phyloP scores from a whole-genome alignment of 64 coral and sea anemone genomes.

The Porites lutea region DNA sequence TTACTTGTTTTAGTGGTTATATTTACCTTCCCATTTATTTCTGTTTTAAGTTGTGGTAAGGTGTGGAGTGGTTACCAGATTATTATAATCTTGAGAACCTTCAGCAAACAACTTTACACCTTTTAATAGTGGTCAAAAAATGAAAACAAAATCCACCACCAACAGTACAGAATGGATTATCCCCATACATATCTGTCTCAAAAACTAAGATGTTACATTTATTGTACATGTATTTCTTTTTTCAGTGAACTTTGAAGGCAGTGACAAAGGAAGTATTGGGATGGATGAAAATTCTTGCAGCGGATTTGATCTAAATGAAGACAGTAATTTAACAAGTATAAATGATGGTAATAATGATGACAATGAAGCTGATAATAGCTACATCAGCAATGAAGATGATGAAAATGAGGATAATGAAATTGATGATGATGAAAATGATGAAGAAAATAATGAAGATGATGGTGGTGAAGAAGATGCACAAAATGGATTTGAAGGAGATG shows the following conservation, averaged over 20 bases:
- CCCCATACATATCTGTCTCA: too few species aligned
- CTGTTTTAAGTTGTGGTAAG: too few species aligned
- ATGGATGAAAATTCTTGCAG: slow-evolving; percentile 69
- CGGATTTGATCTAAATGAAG: slow-evolving; percentile 80
- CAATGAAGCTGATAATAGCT: slow-evolving; percentile 76
- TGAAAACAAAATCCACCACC: too few species aligned
- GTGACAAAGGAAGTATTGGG: slow-evolving; percentile 51
- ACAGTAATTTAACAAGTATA: slow-evolving; percentile 69
- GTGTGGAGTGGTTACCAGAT: too few species aligned
- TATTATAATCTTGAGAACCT: too few species aligned
- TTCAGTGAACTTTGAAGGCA: slow-evolving; percentile 57
- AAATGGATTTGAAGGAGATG: slow-evolving; percentile 75
- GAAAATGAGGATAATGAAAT: slow-evolving; percentile 66
- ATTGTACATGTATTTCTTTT: not conserved
- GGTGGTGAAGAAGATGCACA: slow-evolving; percentile 55
- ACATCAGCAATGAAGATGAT: slow-evolving; percentile 72
- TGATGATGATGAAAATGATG: slow-evolving; percentile 69
- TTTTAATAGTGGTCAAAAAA: too few species aligned
- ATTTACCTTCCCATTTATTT: too few species aligned
- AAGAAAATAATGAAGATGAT: slow-evolving; percentile 55
- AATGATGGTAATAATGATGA: slow-evolving; percentile 77
- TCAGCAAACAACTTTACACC: too few species aligned
- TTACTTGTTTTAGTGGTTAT: too few species aligned
- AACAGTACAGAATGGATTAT: too few species aligned
- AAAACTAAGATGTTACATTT: not conserved